A percentile compares a stretch with the other conserved stretches of the same genome.
phyloP scores from a whole-genome alignment of 2,797 vertebrate genomes.

The Aeoliscus strigatus region DNA sequence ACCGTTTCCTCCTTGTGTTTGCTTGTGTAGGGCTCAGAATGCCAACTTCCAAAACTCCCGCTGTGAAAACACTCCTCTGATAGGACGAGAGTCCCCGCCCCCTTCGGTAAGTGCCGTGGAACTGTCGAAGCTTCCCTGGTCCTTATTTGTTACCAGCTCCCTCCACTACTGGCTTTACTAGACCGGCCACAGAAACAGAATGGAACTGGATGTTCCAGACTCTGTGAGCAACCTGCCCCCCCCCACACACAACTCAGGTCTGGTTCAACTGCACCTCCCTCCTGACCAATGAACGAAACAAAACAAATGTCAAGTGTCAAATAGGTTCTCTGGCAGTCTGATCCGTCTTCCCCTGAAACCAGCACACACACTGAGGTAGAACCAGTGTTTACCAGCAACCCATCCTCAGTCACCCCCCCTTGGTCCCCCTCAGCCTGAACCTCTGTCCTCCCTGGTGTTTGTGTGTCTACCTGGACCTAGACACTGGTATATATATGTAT shows the following conservation, averaged over 20 bases:
- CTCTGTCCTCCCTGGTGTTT: constrained; percentile 41
- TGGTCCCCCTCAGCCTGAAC: constrained; percentile 27
- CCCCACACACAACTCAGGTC: too few relatives aligned
- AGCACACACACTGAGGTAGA: too few relatives aligned
- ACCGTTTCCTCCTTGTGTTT: constrained; percentile 27
- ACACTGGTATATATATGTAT: constrained; percentile 65
- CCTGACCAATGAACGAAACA: too few relatives aligned
- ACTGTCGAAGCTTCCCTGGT: constrained; percentile 8
- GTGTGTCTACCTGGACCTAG: constrained; percentile 48
- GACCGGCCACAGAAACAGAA: too few relatives aligned
- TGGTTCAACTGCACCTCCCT: too few relatives aligned
- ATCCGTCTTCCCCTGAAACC: too few relatives aligned
- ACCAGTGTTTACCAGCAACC: constrained; percentile 8
- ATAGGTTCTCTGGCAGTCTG: too few relatives aligned
- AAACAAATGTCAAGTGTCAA: too few relatives aligned
- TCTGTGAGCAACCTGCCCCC: too few relatives aligned
- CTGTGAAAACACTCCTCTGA: constrained; percentile 98
- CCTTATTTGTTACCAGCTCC: constrained; percentile 9
- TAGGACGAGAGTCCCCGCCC: constrained; percentile 95
- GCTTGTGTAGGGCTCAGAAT: constrained; percentile 88
- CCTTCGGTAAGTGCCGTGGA: constrained; percentile 90
- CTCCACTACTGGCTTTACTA: too few relatives aligned
- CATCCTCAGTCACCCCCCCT: constrained; percentile 20
- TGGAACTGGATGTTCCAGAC: too few relatives aligned
- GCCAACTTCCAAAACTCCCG: constrained; percentile 97